Base-by-base conservation (phyloP, 2,797 vertebrate genomes). In the Thunnus albacares region DNA sequence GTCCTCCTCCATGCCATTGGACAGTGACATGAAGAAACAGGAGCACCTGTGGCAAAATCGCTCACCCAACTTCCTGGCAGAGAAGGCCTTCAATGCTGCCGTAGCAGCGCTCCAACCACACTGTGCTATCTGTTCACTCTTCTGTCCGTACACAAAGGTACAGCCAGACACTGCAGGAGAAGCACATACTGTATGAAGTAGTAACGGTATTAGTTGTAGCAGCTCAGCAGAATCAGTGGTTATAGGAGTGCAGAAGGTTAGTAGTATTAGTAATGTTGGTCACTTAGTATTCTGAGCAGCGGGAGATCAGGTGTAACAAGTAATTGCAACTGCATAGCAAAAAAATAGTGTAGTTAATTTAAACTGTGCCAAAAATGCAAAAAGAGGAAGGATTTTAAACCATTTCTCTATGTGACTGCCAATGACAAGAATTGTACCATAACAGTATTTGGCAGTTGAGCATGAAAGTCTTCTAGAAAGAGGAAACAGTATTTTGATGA, bases 81-180 rank as follows among this genome's bases (percentile, higher is more conserved):
- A 99, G 89, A 95, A 97, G 41, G 96, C 95, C 81, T 98, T 97
- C 92, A 99, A 99, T 0, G 95, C 96, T 0, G 96, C 96, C 0
- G 97, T 97, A 22, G 96, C 98, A 1, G 94, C 94, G 9, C 94
- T 96, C 0, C 94, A 97, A 79, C 98, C 98, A 0, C 94, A 97
- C 93, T 99, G 98, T 38, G 97, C 98, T 61, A 87, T 99, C 86
- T 99, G 98, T 52, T 96, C 95, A 2, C 96, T 99, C 47, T 99
- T 99, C 90, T 97, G 96, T 81, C 96, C 97, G 0, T 99, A 97
- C n/a, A 93, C 93, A 30, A 97, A 97, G 98, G 98, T 99, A 95
- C 82, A 49, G 14, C 8, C 52, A 38, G 41, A 15, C 57, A 15
- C 18, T 43, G 22, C 60, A 66, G 47, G 43, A 14, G 15, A 24